These are phyloP conservation scores for Tipula unca DNA, from an alignment of 2,888 invertebrate species.

Conservation along the genomic window DNA sequence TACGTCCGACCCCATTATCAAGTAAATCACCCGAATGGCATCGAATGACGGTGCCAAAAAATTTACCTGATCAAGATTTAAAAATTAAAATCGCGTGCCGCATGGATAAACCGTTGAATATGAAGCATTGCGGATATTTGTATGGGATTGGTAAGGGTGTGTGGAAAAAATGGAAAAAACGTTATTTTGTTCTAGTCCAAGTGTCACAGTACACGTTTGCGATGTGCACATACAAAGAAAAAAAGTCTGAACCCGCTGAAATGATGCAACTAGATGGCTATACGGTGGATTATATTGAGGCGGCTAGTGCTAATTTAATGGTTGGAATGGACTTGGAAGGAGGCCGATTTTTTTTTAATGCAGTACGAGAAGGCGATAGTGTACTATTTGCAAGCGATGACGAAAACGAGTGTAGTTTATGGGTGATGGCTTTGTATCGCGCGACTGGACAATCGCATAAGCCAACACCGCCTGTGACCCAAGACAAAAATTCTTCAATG, in stretches of 20 bases:
- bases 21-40: constrained; percentile 60
- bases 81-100: constrained; percentile 95
- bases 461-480: constrained; percentile 86
- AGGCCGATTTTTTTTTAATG: constrained; percentile 94
- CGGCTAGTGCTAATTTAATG: constrained; percentile 87
- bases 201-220: constrained; percentile 99
- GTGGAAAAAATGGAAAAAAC: constrained; percentile 99
- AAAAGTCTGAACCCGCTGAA: constrained; percentile 98
- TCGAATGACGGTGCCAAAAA: constrained; percentile 93
- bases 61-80: constrained; percentile 89
- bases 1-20: constrained; percentile 79
- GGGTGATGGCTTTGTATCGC: constrained; percentile 99
- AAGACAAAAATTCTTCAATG: constrained; percentile 78
- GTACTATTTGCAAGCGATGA: constrained; percentile 93
- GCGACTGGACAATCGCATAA: constrained; percentile 99
- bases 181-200: constrained; percentile 97
- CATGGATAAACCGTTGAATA: constrained; percentile 97
- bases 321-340: constrained; percentile 91
- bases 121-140: constrained; percentile 96
- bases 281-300: constrained; percentile 98
- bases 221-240: constrained; percentile 98
- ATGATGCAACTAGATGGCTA: constrained; percentile 99
- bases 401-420: constrained; percentile 94
- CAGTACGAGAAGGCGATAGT: constrained; percentile 96
- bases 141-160: constrained; percentile 93